These are phyloP conservation scores for Gastracanthus pulcherrimus DNA, from an alignment of 2,888 invertebrate species.

Conservation along the genomic window DNA sequence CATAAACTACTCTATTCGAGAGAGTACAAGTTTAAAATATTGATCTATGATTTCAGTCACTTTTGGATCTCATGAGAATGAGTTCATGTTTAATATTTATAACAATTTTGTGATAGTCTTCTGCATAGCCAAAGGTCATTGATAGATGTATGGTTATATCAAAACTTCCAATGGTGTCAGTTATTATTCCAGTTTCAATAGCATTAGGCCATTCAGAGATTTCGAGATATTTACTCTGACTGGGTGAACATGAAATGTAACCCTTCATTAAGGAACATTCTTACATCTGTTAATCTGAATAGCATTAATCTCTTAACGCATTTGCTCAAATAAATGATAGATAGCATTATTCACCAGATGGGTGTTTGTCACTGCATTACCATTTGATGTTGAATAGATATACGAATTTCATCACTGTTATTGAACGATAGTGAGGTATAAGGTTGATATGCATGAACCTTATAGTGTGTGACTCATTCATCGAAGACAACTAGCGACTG, in stretches of 20 bases:
- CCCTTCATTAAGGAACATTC: background rate
- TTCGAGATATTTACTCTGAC: slow-evolving; percentile 16
- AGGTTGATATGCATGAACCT: slow-evolving; percentile 50
- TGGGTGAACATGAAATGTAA: background rate
- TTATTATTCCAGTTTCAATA: background rate
- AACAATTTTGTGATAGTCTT: slow-evolving; percentile 43
- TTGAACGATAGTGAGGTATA: slow-evolving; percentile 52
- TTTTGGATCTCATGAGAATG: slow-evolving; percentile 36
- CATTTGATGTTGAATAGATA: slow-evolving; percentile 49
- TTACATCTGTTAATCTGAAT: background rate
- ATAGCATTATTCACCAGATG: too few species aligned
- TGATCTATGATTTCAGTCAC: background rate
- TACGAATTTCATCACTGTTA: slow-evolving; percentile 57
- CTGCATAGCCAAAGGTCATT: slow-evolving; percentile 38
- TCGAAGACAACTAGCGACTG: slow-evolving; percentile 34
- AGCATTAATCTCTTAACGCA: background rate
- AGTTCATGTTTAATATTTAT: slow-evolving; percentile 41
- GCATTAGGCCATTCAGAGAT: slow-evolving; percentile 48
- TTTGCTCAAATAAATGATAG: too few species aligned
- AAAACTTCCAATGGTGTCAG: slow-evolving; percentile 5
- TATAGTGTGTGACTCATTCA: slow-evolving; percentile 51
- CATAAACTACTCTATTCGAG: background rate
- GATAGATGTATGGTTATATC: slow-evolving; percentile 31
- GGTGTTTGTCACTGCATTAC: background rate
- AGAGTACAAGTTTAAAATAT: background rate